Evolutionary conservation across 2,888 invertebrate genomes (phyloP).

Genomic region (Agrypnus murinus): DNA sequence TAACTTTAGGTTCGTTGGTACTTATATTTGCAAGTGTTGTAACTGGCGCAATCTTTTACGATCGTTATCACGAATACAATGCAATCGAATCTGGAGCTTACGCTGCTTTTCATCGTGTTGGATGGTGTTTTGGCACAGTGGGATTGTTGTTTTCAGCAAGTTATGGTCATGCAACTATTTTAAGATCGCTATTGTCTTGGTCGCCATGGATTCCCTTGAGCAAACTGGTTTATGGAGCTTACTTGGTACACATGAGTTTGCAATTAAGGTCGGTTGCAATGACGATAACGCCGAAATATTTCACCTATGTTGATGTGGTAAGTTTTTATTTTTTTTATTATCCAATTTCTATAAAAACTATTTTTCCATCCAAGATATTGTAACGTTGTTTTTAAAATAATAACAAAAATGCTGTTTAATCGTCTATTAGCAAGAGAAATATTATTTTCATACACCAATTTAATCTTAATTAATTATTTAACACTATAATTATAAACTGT

Average conservation of each 20-base stretch:
- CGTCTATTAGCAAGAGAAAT: too few relatives aligned
- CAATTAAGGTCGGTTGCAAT: constrained; percentile 73
- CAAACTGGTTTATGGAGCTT: constrained; percentile 76
- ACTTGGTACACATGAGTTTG: constrained; percentile 74
- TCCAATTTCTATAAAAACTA: too few relatives aligned
- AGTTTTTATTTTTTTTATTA: too few relatives aligned
- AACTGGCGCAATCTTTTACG: constrained; percentile 73
- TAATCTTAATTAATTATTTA: too few relatives aligned
- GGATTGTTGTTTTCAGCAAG: constrained; percentile 73
- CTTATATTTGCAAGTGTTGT: constrained; percentile 72
- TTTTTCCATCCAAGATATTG: too few relatives aligned
- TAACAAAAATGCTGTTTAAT: too few relatives aligned
- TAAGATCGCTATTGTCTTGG: constrained; percentile 74
- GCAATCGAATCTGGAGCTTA: constrained; percentile 74
- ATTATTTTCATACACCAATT: too few relatives aligned
- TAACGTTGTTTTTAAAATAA: too few relatives aligned
- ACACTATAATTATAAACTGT: too few relatives aligned
- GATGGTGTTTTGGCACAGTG: constrained; percentile 74
- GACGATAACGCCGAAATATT: constrained; percentile 71
- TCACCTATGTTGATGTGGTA: constrained; percentile 68
- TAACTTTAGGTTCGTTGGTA: constrained; percentile 68
- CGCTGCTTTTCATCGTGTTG: constrained; percentile 74
- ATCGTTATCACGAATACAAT: constrained; percentile 71
- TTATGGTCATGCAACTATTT: constrained; percentile 69
- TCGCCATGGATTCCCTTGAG: constrained; percentile 76